phyloP scores from a whole-genome alignment of 2,113 vertebrate genomes.

The Oryzias celebensis region DNA sequence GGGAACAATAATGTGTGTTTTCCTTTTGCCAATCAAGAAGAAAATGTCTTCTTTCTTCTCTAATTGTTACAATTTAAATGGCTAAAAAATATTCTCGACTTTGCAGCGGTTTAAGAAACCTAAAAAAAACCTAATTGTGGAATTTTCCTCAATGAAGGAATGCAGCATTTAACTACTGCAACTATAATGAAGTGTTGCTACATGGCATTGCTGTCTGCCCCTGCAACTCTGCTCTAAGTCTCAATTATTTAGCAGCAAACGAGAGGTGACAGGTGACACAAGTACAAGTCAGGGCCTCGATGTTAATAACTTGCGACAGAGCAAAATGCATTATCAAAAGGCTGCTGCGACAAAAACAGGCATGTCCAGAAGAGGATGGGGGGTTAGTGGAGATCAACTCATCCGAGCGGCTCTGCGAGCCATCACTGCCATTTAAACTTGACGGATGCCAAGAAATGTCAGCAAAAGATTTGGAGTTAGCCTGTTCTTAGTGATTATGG shows the following conservation, averaged over 20 bases:
- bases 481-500: too few species aligned
- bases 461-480: too few species aligned
- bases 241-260: slow-evolving; percentile 69
- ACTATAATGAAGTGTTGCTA: slow-evolving; percentile 18
- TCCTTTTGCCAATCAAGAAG: too few species aligned
- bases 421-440: too few species aligned
- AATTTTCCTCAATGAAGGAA: slow-evolving; percentile 19
- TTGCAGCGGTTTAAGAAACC: slow-evolving; percentile 8
- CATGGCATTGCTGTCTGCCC: slow-evolving; percentile 41
- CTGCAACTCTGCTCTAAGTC: slow-evolving; percentile 37
- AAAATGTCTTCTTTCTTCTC: background rate
- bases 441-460: too few species aligned
- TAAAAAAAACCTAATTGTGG: slow-evolving; percentile 16
- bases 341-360: slow-evolving; percentile 14
- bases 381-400: slow-evolving; percentile 5
- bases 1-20: too few species aligned
- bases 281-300: slow-evolving; percentile 43
- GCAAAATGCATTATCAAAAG: slow-evolving; percentile 45
- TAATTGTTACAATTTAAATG: slow-evolving; percentile 9
- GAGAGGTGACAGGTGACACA: slow-evolving; percentile 65
- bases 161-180: slow-evolving; percentile 4
- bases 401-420: too few species aligned
- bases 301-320: slow-evolving; percentile 50
- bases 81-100: slow-evolving; percentile 20
- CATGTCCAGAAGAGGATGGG: slow-evolving; percentile 4